Evolutionary conservation across 2,797 vertebrate species (phyloP).

Genomic region (Karalla daura): DNA sequence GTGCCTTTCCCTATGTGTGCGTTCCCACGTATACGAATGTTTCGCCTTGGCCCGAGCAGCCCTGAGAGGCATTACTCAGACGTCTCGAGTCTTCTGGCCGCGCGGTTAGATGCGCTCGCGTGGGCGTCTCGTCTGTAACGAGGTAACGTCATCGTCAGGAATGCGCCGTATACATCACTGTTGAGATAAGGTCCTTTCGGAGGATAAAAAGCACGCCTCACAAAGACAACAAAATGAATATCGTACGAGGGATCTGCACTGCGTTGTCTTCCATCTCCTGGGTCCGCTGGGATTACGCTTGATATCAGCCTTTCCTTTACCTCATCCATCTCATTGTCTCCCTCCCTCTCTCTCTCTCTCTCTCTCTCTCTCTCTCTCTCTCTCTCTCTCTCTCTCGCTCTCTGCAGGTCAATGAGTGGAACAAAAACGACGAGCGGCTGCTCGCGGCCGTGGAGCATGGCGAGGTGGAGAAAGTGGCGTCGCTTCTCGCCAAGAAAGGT

Average conservation of each 20-base stretch:
- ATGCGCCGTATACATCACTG: conserved; percentile 9
- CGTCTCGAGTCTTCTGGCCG: conserved; percentile 34
- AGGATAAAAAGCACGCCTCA: not conserved
- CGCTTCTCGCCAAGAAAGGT: conserved; percentile 95
- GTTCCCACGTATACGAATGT: conserved; percentile 29
- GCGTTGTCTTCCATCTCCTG: not conserved
- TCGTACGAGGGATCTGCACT: not conserved
- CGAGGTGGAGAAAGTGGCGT: conserved; percentile 92
- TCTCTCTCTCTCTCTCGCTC: not conserved
- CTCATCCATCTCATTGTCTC: not conserved
- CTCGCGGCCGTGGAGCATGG: conserved; percentile 96
- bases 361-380: not conserved
- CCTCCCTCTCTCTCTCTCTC: not conserved
- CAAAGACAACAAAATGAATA: not conserved
- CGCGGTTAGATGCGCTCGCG: conserved; percentile 11
- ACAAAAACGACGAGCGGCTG: conserved; percentile 96
- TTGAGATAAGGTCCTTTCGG: conserved; percentile 5
- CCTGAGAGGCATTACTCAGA: conserved; percentile 56
- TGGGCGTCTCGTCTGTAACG: conserved; percentile 19
- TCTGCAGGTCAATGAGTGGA: conserved; percentile 93
- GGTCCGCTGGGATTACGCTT: not conserved
- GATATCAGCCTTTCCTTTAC: not conserved
- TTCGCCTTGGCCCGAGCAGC: conserved; percentile 28
- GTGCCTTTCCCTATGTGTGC: not conserved
- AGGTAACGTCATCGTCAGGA: conserved; percentile 1